Conservation (phyloP, 1,140 invertebrate species). For the Neodiprion lecontei region DNA sequence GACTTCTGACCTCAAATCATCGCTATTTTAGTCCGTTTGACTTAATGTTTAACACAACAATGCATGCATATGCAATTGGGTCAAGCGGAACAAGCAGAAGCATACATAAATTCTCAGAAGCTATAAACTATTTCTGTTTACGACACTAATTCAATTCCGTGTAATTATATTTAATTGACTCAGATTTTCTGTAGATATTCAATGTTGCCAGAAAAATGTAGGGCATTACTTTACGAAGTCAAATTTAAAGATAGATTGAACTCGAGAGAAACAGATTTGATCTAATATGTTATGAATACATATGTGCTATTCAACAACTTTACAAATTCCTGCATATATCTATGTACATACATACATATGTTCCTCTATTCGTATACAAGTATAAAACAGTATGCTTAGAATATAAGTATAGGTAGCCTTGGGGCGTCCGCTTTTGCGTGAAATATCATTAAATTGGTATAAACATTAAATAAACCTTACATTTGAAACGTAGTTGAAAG, state of each 20-base stretch:
- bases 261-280: neutral
- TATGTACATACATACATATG: no score
- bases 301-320: neutral
- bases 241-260: constrained; percentile 33
- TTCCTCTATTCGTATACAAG: no score
- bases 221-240: constrained; percentile 40
- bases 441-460: no score
- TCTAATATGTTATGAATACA: neutral
- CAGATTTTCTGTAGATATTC: neutral
- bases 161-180: neutral
- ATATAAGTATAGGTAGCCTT: no score
- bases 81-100: neutral
- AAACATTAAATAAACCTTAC: no score
- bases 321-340: neutral
- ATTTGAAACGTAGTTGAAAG: no score
- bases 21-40: neutral
- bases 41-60: neutral
- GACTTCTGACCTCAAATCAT: no score
- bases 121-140: neutral
- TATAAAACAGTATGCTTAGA: no score
- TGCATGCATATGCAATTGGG: neutral
- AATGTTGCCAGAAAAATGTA: constrained; percentile 34
- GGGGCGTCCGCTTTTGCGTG: no score
- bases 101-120: neutral
- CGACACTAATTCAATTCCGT: neutral